These are phyloP conservation scores for Limosa lapponica DNA, from an alignment of 2,797 vertebrate genomes.

Conservation along the genomic window DNA sequence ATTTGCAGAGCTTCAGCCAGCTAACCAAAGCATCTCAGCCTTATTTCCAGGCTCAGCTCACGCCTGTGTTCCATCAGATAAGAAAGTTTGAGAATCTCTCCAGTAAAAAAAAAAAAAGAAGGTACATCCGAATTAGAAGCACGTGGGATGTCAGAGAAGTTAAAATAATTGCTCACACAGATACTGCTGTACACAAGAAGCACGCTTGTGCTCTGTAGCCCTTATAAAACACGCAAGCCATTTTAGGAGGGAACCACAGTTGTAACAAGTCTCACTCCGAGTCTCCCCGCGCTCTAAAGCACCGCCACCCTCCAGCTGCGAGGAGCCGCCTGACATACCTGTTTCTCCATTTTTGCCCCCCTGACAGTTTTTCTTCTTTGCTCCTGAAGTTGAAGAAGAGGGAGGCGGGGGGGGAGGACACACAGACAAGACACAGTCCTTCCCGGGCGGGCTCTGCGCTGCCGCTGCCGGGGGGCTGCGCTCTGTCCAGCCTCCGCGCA, in stretches of 20 bases:
- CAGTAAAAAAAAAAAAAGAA: neutral
- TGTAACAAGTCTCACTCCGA: neutral
- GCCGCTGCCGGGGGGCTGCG: slow-evolving; percentile 46
- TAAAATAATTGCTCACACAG: neutral
- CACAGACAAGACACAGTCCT: neutral
- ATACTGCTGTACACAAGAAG: neutral
- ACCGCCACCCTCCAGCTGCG: neutral
- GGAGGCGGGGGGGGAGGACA: neutral
- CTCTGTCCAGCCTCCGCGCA: slow-evolving; percentile 61
- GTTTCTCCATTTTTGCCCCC: slow-evolving; percentile 72
- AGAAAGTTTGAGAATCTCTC: slow-evolving; percentile 58
- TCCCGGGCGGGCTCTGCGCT: neutral
- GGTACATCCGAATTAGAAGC: neutral
- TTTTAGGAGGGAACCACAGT: neutral
- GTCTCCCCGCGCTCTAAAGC: neutral
- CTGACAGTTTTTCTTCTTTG: neutral
- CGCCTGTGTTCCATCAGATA: slow-evolving; percentile 14
- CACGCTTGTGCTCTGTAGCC: neutral
- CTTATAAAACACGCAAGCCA: neutral
- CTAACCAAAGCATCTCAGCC: neutral
- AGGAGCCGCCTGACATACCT: slow-evolving; percentile 61
- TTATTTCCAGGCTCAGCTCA: neutral
- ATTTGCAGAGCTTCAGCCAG: neutral
- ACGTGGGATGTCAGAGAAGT: neutral
- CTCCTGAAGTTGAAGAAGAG: neutral